phyloP scores from a whole-genome alignment of 2,797 vertebrate genomes.

The Hoplostethus atlanticus region DNA sequence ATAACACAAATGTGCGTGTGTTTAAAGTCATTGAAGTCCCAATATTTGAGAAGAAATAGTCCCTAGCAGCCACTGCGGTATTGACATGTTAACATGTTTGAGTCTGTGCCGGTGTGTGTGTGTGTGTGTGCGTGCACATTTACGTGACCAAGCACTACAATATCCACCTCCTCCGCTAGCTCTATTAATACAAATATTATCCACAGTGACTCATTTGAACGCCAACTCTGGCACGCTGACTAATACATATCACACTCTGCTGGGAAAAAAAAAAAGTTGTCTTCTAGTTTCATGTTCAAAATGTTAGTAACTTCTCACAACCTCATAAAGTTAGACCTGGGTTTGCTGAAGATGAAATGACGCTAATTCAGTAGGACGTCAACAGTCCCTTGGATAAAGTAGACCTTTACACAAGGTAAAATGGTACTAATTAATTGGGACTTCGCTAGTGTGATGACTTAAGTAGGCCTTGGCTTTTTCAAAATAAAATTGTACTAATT shows the following conservation, averaged over 20 bases:
- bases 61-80: too few species aligned
- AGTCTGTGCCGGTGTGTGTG: constrained; percentile 23
- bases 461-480: constrained; percentile 6
- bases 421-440: too few species aligned
- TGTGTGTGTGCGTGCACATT: constrained; percentile 44
- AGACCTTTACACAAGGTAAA: constrained; percentile 11
- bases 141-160: constrained; percentile 36
- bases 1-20: too few species aligned
- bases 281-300: constrained; percentile 33
- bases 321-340: constrained; percentile 20
- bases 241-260: constrained; percentile 58
- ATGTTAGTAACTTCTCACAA: constrained; percentile 41
- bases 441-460: too few species aligned
- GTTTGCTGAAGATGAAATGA: constrained; percentile 8
- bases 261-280: constrained; percentile 27
- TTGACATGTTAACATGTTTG: not conserved
- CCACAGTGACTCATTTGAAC: constrained; percentile 70
- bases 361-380: constrained; percentile 51
- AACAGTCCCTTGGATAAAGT: constrained; percentile 45
- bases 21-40: too few species aligned
- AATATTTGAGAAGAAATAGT: too few species aligned
- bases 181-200: constrained; percentile 74
- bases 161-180: constrained; percentile 62
- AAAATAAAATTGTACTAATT: constrained; percentile 45
- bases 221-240: constrained; percentile 69